Evolutionary conservation across 2,797 vertebrate genomes (phyloP).

Genomic region (Pseudotriccus pelzelni): DNA sequence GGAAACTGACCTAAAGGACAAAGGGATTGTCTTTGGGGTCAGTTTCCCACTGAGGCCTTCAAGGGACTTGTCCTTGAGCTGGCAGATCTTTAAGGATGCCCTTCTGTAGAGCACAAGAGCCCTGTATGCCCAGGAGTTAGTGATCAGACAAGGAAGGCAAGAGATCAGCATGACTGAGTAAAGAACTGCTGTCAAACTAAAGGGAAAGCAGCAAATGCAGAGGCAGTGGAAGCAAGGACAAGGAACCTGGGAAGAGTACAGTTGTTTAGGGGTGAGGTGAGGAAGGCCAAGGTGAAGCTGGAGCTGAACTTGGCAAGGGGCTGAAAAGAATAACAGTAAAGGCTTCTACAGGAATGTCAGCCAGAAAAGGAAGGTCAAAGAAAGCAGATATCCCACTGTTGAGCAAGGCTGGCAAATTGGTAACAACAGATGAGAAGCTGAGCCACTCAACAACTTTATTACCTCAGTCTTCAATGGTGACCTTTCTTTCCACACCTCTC

Average conservation of each 20-base stretch:
- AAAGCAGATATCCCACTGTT: not conserved
- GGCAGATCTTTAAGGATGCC: not conserved
- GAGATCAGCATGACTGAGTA: not conserved
- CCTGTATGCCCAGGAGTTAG: not conserved
- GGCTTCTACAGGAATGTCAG: not conserved
- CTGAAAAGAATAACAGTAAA: not conserved
- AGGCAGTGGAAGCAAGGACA: not conserved
- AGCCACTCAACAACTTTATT: not conserved
- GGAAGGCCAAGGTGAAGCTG: not conserved
- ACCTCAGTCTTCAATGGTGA: not conserved
- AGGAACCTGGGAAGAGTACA: not conserved
- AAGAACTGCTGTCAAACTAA: not conserved
- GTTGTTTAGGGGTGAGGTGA: not conserved
- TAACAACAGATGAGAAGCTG: not conserved
- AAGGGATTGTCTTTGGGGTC: not conserved
- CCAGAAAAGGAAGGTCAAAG: not conserved
- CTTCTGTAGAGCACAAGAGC: not conserved
- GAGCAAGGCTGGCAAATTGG: not conserved
- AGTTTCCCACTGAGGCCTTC: too few species aligned
- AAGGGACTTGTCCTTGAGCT: not conserved
- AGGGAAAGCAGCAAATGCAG: not conserved
- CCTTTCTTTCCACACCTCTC: too few species aligned
- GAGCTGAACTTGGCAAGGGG: not conserved
- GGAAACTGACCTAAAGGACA: not conserved
- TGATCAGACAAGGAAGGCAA: not conserved